Evolutionary conservation across 1,140 invertebrate species (phyloP), one percentile per base, ranked within the genome.

Genomic region (Drosophila repletoides): DNA sequence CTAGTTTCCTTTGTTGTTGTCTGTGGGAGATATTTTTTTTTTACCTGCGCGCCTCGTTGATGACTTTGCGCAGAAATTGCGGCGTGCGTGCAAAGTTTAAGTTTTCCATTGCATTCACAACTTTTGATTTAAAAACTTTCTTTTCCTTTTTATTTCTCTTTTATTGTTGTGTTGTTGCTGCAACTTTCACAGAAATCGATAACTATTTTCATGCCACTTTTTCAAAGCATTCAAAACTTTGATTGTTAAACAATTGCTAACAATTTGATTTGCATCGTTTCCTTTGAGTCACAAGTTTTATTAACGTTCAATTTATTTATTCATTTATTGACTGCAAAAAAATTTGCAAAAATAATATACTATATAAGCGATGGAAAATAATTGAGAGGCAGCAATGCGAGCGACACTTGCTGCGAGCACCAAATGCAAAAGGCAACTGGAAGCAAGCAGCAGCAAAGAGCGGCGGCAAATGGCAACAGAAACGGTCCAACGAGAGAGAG

Each of bases 31-130:
- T 69, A 69, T 58, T 81, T 71, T 69, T 72, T 58, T 81, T 71
- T 84, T 89, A 89, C 88, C 88, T 89, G 68, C 88, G 76, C 46
- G 88, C 87, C 51, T 89, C 88, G 46, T 58, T 68, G 68, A 89
- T 88, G 70, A 89, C 88, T 86, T 89, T 89, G 49, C 79, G 88
- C 83, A 89, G 75, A 86, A 89, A 89, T 40, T 89, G 87, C 69
- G 88, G 88, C 17, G 88, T 89, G 67, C 88, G 88, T 76, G 88
- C 77, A 81, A 89, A 86, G 70, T 89, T 89, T 72, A 89, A 81
- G 74, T 89, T 89, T 81, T 89, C 88, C 88, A 89, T 81, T 89
- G 52, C 70, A 76, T 76, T 64, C 12, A 59, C 53, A 84, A 69
- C 66, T 68, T n/a, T 68, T 63, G 24, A 72, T 63, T 61, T 68